Evolutionary conservation across 1,140 invertebrate genomes (phyloP).

Genomic region (Cydia amplana): DNA sequence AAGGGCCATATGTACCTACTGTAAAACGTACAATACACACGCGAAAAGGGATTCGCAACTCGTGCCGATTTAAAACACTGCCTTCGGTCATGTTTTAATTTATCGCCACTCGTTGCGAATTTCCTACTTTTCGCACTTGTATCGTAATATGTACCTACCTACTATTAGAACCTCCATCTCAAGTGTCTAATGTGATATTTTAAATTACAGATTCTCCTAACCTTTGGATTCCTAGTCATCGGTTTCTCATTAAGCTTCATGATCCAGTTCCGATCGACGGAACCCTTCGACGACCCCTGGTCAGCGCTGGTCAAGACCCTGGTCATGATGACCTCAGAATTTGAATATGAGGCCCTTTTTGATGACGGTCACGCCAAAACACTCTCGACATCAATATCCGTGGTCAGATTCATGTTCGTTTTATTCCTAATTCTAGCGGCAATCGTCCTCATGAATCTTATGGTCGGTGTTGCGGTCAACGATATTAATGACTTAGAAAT

Average conservation of each 20-base stretch:
- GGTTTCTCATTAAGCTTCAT: slow-evolving; percentile 80
- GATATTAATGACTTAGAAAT: slow-evolving; percentile 82
- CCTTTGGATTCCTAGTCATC: slow-evolving; percentile 76
- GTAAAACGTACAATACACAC: no score
- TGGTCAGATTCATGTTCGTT: slow-evolving; percentile 80
- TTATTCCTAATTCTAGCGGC: slow-evolving; percentile 82
- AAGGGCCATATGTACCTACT: no score
- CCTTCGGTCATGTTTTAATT: no score
- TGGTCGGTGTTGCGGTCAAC: slow-evolving; percentile 83
- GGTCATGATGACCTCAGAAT: slow-evolving; percentile 82
- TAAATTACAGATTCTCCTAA: slow-evolving; percentile 72
- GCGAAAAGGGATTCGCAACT: no score
- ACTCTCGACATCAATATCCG: slow-evolving; percentile 57
- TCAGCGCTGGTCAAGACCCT: slow-evolving; percentile 78
- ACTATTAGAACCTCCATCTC: no score
- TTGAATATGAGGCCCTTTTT: slow-evolving; percentile 76
- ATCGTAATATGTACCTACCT: no score
- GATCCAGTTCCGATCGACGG: slow-evolving; percentile 73
- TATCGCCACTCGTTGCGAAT: no score
- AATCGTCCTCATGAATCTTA: slow-evolving; percentile 83
- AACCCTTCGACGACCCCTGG: slow-evolving; percentile 73
- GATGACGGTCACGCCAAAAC: slow-evolving; percentile 60
- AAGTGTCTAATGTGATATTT: slow-evolving; percentile 33
- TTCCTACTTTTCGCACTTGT: no score
- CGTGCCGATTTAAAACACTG: no score